These are phyloP conservation scores for Luscinia luscinia DNA, from an alignment of 2,797 vertebrate genomes.

Conservation along the genomic window DNA sequence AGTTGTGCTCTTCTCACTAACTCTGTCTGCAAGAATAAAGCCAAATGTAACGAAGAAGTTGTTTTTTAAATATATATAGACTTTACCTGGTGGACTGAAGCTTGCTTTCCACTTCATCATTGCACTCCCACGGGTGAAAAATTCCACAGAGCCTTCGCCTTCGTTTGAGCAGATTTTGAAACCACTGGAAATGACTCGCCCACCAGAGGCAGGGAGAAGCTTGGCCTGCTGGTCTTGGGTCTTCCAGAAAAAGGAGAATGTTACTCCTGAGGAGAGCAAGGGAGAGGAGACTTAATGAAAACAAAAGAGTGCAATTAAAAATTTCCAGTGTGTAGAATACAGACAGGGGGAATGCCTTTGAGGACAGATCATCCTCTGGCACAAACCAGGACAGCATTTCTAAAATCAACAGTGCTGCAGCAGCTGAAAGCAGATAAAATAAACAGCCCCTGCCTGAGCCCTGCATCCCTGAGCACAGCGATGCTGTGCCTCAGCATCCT, in stretches of 20 bases:
- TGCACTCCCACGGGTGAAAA: slow-evolving; percentile 86
- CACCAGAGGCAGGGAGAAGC: slow-evolving; percentile 82
- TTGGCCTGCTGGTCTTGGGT: slow-evolving; percentile 75
- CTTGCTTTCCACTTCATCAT: slow-evolving; percentile 88
- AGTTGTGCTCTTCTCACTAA: not conserved
- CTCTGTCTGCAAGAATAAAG: not conserved
- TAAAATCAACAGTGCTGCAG: not conserved
- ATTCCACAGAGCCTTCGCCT: slow-evolving; percentile 86
- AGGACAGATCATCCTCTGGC: not conserved
- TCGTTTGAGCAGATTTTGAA: slow-evolving; percentile 90
- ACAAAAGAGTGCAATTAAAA: not conserved
- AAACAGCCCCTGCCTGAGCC: not conserved
- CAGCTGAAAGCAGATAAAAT: not conserved
- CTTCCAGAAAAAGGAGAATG: slow-evolving; percentile 99
- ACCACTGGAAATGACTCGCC: slow-evolving; percentile 90
- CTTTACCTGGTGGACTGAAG: slow-evolving; percentile 88
- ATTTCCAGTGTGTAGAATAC: not conserved
- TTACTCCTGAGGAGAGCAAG: slow-evolving; percentile 83
- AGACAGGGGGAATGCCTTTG: not conserved
- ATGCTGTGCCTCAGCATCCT: not conserved
- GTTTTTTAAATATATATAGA: rapidly evolving
- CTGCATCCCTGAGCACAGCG: not conserved
- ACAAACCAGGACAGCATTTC: not conserved
- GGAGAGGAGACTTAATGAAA: not conserved
- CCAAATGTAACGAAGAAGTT: not conserved